Conservation (phyloP, 2,888 invertebrate species). For the Encarsia formosa region DNA sequence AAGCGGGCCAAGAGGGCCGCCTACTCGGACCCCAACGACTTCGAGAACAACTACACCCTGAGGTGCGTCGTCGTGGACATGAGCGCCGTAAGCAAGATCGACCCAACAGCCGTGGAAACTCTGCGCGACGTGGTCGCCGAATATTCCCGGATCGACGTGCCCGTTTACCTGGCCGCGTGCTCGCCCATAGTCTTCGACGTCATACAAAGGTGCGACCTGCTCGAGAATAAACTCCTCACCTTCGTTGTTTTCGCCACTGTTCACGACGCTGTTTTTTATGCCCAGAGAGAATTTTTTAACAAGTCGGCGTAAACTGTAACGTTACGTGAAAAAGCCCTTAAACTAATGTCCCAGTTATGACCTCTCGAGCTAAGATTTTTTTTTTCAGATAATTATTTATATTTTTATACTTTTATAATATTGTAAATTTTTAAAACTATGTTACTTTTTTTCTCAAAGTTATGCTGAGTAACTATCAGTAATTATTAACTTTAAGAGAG, state of each 20-base stretch:
- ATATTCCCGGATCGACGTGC: slow-evolving; percentile 54
- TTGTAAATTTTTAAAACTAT: no score
- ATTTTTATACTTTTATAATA: slow-evolving; percentile 8
- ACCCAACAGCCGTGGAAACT: slow-evolving; percentile 61
- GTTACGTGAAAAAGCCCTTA: no score
- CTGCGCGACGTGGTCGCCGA: slow-evolving; percentile 56
- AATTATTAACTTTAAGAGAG: no score
- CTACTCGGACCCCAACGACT: slow-evolving; percentile 31
- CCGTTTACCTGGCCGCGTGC: slow-evolving; percentile 57
- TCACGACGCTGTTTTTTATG: slow-evolving; percentile 61
- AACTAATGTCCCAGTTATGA: no score
- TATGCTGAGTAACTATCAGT: no score
- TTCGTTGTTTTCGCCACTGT: slow-evolving; percentile 58
- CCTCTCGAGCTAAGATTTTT: no score
- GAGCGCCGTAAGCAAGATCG: slow-evolving; percentile 61
- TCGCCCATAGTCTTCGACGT: slow-evolving; percentile 49
- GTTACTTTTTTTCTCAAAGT: no score
- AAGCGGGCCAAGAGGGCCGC: slow-evolving; percentile 46
- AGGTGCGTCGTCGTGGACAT: slow-evolving; percentile 59
- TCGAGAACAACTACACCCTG: slow-evolving; percentile 32
- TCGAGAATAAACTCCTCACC: slow-evolving; percentile 45
- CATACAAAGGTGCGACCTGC: slow-evolving; percentile 45
- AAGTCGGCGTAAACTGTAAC: background rate
- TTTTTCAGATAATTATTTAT: background rate
- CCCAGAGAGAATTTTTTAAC: slow-evolving; percentile 36